phyloP scores from a whole-genome alignment of 2,797 vertebrate genomes.

The Enteromius radiatus region DNA sequence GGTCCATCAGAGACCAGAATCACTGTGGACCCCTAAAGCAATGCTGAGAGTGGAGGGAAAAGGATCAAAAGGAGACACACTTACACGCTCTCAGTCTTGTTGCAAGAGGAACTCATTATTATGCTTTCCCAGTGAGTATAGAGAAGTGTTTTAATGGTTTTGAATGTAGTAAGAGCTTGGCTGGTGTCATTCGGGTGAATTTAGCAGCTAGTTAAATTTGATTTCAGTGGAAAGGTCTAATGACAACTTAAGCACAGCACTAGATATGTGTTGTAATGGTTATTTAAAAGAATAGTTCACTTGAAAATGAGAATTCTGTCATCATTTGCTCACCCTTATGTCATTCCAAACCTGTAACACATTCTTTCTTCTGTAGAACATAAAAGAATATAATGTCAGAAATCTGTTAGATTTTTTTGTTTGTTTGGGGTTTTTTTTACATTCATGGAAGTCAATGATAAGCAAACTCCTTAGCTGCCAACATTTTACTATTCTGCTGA shows the following conservation, averaged over 20 bases:
- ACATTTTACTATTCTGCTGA: neutral
- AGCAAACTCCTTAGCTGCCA: neutral
- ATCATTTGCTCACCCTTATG: neutral
- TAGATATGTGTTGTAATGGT: neutral
- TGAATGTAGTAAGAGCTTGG: neutral
- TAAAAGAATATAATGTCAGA: neutral
- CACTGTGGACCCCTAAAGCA: constrained; percentile 86
- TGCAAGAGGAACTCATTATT: constrained; percentile 71
- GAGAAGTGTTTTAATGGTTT: neutral
- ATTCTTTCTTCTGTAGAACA: neutral
- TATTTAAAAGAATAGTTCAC: neutral
- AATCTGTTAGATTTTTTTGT: neutral
- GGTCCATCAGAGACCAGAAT: constrained; percentile 80
- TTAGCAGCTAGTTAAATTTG: neutral
- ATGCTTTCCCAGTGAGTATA: constrained; percentile 49
- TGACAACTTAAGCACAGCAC: neutral
- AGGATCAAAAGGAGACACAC: constrained; percentile 55
- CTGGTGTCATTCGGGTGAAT: neutral
- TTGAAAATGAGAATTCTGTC: neutral
- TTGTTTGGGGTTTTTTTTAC: neutral
- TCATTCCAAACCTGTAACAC: neutral
- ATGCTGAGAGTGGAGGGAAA: constrained; percentile 68
- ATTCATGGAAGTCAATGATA: neutral
- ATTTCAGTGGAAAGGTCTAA: neutral
- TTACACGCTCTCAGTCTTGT: constrained; percentile 55